phyloP scores from a whole-genome alignment of 2,113 vertebrate species.

The Macquaria australasica region DNA sequence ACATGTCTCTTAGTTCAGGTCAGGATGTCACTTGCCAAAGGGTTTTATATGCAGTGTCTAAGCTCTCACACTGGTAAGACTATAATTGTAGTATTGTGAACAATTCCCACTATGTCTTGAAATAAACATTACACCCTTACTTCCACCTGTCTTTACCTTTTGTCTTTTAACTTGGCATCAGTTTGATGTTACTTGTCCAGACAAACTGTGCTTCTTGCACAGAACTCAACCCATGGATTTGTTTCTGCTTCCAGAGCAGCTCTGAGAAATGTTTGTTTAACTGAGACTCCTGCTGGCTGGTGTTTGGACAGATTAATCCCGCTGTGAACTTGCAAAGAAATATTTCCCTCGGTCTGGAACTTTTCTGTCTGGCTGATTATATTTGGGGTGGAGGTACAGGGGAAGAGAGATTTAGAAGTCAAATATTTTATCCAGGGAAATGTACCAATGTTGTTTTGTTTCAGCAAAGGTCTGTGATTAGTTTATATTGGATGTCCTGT shows the following conservation, averaged over 20 bases:
- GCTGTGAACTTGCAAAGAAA: neutral
- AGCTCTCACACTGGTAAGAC: slow-evolving; percentile 4
- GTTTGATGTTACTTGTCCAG: slow-evolving; percentile 3
- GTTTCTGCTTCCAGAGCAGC: slow-evolving; percentile 13
- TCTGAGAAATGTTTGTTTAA: slow-evolving; percentile 27
- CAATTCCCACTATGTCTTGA: slow-evolving; percentile 16
- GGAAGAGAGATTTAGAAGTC: slow-evolving; percentile 3
- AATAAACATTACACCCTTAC: slow-evolving; percentile 23
- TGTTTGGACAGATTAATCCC: slow-evolving; percentile 38
- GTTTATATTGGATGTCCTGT: neutral
- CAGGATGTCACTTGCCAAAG: neutral
- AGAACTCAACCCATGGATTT: neutral
- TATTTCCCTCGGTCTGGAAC: neutral
- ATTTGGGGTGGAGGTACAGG: neutral
- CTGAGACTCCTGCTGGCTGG: neutral
- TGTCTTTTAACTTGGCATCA: slow-evolving; percentile 11
- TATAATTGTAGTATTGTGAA: slow-evolving; percentile 17
- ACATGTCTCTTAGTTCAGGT: neutral
- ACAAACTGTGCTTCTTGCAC: slow-evolving; percentile 1
- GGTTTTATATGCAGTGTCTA: neutral
- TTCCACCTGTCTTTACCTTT: slow-evolving; percentile 39
- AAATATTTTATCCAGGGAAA: neutral
- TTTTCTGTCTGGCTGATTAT: neutral
- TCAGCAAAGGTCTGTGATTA: neutral
- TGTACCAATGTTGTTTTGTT: neutral